phyloP scores from a whole-genome alignment of 2,888 invertebrate species.

The Bugulina stolonifera region DNA sequence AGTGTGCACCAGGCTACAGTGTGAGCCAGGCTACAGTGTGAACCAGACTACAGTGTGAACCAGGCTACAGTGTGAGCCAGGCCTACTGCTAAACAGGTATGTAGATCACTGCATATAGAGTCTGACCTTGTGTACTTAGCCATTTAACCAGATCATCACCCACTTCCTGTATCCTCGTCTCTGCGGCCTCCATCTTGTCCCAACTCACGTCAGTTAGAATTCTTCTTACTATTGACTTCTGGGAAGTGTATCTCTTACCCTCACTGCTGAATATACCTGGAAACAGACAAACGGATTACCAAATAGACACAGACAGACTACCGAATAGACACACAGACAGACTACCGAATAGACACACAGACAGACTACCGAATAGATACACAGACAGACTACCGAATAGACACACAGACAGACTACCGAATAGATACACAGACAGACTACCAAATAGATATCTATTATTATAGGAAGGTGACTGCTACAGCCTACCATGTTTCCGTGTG shows the following conservation, averaged over 20 bases:
- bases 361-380: neutral
- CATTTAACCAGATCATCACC: neutral
- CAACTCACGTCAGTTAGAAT: neutral
- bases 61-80: too few species aligned
- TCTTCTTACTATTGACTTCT: neutral
- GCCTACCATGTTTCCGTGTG: constrained; percentile 2
- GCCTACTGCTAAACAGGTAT: too few species aligned
- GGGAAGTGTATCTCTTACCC: neutral
- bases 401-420: neutral
- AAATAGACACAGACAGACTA: neutral
- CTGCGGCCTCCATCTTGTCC: neutral
- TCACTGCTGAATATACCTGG: neutral
- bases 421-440: neutral
- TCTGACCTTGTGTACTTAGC: too few species aligned
- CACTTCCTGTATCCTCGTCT: neutral
- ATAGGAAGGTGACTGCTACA: neutral
- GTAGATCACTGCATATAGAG: too few species aligned
- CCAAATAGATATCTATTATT: neutral
- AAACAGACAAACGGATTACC: neutral
- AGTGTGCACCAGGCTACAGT: too few species aligned
- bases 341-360: neutral
- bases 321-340: neutral
- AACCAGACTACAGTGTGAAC: too few species aligned
- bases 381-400: neutral
- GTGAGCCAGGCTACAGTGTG: too few species aligned